A percentile compares a stretch with the other conserved stretches of the same genome.
Conservation (phyloP, 64 coral and sea anemone genomes). For the Cladopsammia gracilis region DNA sequence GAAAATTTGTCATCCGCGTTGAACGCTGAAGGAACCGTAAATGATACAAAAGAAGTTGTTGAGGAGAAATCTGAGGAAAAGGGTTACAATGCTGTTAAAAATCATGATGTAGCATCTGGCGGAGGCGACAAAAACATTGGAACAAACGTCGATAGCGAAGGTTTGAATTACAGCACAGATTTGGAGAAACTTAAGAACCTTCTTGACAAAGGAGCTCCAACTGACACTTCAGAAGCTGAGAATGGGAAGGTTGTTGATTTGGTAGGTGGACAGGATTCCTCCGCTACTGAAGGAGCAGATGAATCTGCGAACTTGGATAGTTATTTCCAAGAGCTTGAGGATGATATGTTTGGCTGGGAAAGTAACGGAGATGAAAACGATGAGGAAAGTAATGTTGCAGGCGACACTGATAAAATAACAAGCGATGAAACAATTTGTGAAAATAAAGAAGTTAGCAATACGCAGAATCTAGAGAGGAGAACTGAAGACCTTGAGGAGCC, state of each 20-base stretch:
- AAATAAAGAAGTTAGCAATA: not conserved
- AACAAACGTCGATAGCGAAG: not conserved
- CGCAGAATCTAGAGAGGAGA: not conserved
- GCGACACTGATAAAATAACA: not conserved
- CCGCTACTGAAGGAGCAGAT: not conserved
- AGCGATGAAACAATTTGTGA: not conserved
- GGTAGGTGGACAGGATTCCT: not conserved
- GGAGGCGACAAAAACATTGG: not conserved
- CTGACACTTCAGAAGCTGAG: not conserved
- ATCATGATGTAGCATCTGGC: not conserved
- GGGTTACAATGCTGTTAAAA: not conserved
- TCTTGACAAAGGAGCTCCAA: not conserved
- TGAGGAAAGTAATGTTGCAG: not conserved
- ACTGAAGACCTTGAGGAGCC: not conserved
- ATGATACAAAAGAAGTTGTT: not conserved
- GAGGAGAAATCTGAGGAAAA: not conserved
- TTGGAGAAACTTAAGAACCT: constrained; percentile 15
- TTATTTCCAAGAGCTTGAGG: constrained; percentile 88
- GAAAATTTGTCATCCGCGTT: not conserved
- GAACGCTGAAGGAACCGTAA: not conserved
- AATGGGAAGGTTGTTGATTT: not conserved
- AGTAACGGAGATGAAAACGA: constrained; percentile 56
- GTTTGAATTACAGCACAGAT: not conserved
- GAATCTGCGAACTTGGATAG: constrained; percentile 59
- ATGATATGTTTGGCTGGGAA: constrained; percentile 93